phyloP scores from a whole-genome alignment of 2,797 vertebrate genomes.

The Crypturellus tataupa region DNA sequence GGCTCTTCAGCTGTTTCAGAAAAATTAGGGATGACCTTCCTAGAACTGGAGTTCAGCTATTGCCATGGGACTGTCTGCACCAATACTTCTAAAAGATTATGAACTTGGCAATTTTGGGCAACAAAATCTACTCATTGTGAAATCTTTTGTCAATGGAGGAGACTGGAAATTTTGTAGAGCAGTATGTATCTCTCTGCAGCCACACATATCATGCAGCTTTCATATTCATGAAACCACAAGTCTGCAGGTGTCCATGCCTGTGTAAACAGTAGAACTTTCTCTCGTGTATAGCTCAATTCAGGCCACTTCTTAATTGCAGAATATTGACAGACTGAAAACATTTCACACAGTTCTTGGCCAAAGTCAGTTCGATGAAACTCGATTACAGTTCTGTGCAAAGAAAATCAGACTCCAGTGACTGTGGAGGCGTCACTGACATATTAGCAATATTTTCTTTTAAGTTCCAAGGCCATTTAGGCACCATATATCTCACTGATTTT shows the following conservation, averaged over 20 bases:
- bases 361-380: neutral
- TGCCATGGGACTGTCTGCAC: neutral
- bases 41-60: neutral
- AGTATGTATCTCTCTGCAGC: neutral
- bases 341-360: neutral
- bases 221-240: neutral
- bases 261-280: neutral
- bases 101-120: neutral
- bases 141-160: neutral
- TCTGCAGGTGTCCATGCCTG: neutral
- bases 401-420: neutral
- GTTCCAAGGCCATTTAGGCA: neutral
- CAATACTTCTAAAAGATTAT: neutral
- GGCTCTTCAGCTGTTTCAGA: neutral
- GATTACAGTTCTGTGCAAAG: neutral
- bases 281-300: neutral
- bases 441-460: neutral
- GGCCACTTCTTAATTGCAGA: neutral
- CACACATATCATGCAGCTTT: neutral
- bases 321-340: neutral
- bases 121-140: neutral
- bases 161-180: neutral
- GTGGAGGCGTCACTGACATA: neutral
- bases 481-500: neutral
- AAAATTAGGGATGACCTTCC: neutral